Base-by-base conservation (phyloP, 2,888 invertebrate species). In the Baccha elongata region DNA sequence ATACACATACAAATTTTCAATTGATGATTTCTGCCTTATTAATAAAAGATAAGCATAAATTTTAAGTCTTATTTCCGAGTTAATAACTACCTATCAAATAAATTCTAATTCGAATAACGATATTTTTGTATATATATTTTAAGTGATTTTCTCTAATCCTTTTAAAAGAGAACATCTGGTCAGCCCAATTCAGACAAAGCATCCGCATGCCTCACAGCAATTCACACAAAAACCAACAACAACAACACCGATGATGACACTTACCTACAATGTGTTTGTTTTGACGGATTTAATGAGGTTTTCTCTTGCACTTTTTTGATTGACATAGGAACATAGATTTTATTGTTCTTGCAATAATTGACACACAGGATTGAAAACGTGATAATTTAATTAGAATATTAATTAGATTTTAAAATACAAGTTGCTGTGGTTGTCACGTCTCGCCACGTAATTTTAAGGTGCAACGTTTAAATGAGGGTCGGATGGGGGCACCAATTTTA, bases 351-450 rank as follows among this genome's bases (percentile, higher is more conserved):
- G 11, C n/a, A n/a, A n/a, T 35, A 19, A 13, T 62, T 72, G 29
- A n/a, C 52, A 42, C 62, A n/a, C n/a, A n/a, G n/a, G n/a, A n/a
- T 53, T 72, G 46, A 32, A 65, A 7, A 19, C 8, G 32, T 29
- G 19, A 44, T 78, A 78, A 78, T 71, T 72, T 65, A 65, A 71
- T 78, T 71, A 76, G 23, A 62, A 53, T 32, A 44, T 53, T 50
- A 44, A 67, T 67, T 67, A 29, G 44, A 55, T 44, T 32, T 55
- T 17, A 32, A 37, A 42, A 37, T n/a, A 58, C 29, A 42, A 29
- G 37, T 40, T 10, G 21, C 19, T 21, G 19, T 35, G 10, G 5
- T 26, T 11, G 73, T 46, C 37, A 32, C 7, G 8, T 7, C 2
- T 5, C 8, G 1, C 29, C 29, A 32, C 29, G 29, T 32, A 32